Conservation (phyloP, 1,140 invertebrate genomes). For the Eupristina koningsbergeri region DNA sequence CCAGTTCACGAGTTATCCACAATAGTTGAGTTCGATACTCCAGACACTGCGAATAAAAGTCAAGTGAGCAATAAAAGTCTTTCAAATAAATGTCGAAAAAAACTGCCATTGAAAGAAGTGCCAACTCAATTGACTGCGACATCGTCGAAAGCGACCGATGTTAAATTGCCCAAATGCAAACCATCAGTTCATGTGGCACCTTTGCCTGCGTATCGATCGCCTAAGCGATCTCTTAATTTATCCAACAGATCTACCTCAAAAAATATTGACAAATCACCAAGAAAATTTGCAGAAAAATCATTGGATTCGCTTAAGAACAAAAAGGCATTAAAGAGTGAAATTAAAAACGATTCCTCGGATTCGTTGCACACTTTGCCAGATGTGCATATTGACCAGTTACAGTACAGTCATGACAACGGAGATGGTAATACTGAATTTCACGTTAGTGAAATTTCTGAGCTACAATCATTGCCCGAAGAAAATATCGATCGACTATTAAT, state of each 20-base stretch:
- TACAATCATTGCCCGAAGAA: constrained; percentile 44
- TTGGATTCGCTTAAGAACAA: constrained; percentile 4
- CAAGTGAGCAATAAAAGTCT: constrained; percentile 55
- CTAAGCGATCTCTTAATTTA: constrained; percentile 32
- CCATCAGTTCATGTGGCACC: constrained; percentile 56
- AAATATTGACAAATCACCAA: constrained; percentile 11
- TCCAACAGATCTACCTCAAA: constrained; percentile 28
- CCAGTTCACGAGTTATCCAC: constrained; percentile 77
- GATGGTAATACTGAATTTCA: constrained; percentile 35
- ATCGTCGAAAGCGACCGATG: constrained; percentile 39
- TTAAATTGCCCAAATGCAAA: constrained; percentile 44
- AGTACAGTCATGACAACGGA: constrained; percentile 38
- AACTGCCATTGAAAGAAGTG: neutral
- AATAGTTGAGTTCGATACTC: constrained; percentile 78
- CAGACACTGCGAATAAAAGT: constrained; percentile 68
- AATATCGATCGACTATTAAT: constrained; percentile 41
- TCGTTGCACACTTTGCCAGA: constrained; percentile 40
- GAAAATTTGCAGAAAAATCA: constrained; percentile 17
- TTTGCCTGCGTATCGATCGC: constrained; percentile 49
- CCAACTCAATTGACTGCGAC: constrained; percentile 35
- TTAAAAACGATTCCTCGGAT: constrained; percentile 8
- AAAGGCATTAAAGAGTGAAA: neutral
- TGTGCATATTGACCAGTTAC: constrained; percentile 23
- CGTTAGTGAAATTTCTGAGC: constrained; percentile 37
- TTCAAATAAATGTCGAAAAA: constrained; percentile 47